Evolutionary conservation across 1,140 invertebrate species (phyloP), one percentile per base, ranked within the genome.

Genomic region (Eulimnadia texana): DNA sequence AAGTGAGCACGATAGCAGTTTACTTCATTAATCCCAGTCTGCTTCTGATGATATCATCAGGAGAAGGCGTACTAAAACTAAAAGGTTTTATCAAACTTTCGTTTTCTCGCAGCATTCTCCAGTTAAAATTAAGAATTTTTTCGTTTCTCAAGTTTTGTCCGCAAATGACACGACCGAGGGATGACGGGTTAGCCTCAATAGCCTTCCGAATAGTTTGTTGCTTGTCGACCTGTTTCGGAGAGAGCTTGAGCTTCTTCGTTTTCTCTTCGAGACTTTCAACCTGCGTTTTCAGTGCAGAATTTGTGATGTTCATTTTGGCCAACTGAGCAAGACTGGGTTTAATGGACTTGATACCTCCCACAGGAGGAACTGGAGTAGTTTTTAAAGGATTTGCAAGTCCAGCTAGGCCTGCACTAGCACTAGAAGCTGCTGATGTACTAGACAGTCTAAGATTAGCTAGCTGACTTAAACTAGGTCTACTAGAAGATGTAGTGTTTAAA

Each of bases 61-160:
- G 81, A 0, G 82, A 85, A 2, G 77, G 77, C 54, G 72, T 76
- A 42, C 75, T 72, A 72, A 84, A 84, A 58, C 78, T 74, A 71
- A 83, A 76, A 49, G 65, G 64, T 50, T 58, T 62, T 71, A 63
- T 19, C 59, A 0, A 11, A 50, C 27, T 16, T 16, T 42, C 6
- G 33, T 42, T 9, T 42, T 42, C 33, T 42, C 33, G 33, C 33
- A 42, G 16, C n/a, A n/a, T n/a, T n/a, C n/a, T n/a, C n/a, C n/a
- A n/a, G n/a, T n/a, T n/a, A n/a, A n/a, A n/a, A n/a, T n/a, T n/a
- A n/a, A n/a, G n/a, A n/a, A n/a, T n/a, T n/a, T n/a, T n/a, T n/a
- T n/a, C n/a, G n/a, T n/a, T n/a, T n/a, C n/a, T n/a, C n/a, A n/a
- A n/a, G n/a, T n/a, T n/a, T n/a, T n/a, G n/a, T n/a, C n/a, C n/a